These are phyloP conservation scores for Neolamprologus longior DNA, from an alignment of 2,113 vertebrate genomes.

Conservation along the genomic window DNA sequence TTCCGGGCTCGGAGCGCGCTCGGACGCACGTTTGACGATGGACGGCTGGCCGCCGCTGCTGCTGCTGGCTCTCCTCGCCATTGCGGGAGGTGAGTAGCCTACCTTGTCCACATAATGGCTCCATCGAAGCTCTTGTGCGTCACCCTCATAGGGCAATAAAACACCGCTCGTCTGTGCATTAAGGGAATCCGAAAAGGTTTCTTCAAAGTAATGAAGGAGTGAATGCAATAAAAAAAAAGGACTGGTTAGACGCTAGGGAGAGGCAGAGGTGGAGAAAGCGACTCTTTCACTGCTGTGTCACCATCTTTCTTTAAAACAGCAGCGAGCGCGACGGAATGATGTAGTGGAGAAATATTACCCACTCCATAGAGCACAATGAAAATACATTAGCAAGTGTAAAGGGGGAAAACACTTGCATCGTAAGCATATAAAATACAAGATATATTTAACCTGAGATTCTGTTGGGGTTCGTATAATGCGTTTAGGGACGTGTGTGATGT, in stretches of 20 bases:
- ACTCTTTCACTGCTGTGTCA: conserved; percentile 47
- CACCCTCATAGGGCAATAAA: neutral
- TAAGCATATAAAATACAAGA: neutral
- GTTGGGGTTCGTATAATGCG: neutral
- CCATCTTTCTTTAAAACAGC: conserved; percentile 30
- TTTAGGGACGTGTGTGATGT: neutral
- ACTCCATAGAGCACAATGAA: neutral
- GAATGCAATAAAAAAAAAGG: neutral
- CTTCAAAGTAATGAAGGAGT: neutral
- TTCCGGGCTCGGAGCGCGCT: conserved; percentile 33
- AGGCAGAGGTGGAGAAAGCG: neutral
- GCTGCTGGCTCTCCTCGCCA: conserved; percentile 67
- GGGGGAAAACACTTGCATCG: neutral
- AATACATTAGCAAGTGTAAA: neutral
- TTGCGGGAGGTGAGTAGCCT: conserved; percentile 70
- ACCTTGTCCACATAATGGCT: conserved; percentile 16
- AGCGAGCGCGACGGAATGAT: conserved; percentile 12
- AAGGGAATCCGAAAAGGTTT: neutral
- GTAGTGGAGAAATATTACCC: neutral
- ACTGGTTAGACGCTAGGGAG: neutral
- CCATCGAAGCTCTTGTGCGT: conserved; percentile 15
- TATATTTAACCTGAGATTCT: neutral
- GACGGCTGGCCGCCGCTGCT: conserved; percentile 56
- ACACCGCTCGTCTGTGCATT: neutral
- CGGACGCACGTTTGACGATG: conserved; percentile 55